Conservation (phyloP, 35 echinoderm and acorn worm genomes). For the Acanthaster planci region DNA sequence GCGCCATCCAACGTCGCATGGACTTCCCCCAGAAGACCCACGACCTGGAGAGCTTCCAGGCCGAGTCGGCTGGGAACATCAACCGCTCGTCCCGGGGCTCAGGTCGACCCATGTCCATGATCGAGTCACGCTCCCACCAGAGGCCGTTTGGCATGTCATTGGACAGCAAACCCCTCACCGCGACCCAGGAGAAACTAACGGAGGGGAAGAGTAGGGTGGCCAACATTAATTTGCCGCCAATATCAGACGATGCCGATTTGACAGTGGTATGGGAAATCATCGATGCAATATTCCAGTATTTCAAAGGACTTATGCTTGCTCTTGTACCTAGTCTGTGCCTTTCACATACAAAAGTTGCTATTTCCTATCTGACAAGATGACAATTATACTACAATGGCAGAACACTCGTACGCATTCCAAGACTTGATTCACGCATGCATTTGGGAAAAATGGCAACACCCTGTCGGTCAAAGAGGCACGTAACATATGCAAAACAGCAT, state of each 20-base stretch:
- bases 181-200: neutral
- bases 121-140: constrained; percentile 54
- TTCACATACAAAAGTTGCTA: no score
- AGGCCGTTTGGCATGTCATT: constrained; percentile 55
- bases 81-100: constrained; percentile 20
- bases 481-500: no score
- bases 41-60: constrained; percentile 41
- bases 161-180: constrained; percentile 9
- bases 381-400: no score
- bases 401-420: no score
- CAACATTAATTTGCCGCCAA: neutral
- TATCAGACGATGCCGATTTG: neutral
- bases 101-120: constrained; percentile 74
- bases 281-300: neutral
- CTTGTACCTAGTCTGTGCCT: no score
- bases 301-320: no score
- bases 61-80: neutral
- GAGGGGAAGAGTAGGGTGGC: neutral
- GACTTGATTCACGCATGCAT: no score
- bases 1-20: constrained; percentile 52
- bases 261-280: neutral
- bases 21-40: constrained; percentile 37
- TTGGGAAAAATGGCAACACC: no score
- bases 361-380: no score
- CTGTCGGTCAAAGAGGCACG: no score